Evolutionary conservation across 2,113 vertebrate species (phyloP), one percentile per base, ranked within the genome.

Genomic region (Ailurus styani): DNA sequence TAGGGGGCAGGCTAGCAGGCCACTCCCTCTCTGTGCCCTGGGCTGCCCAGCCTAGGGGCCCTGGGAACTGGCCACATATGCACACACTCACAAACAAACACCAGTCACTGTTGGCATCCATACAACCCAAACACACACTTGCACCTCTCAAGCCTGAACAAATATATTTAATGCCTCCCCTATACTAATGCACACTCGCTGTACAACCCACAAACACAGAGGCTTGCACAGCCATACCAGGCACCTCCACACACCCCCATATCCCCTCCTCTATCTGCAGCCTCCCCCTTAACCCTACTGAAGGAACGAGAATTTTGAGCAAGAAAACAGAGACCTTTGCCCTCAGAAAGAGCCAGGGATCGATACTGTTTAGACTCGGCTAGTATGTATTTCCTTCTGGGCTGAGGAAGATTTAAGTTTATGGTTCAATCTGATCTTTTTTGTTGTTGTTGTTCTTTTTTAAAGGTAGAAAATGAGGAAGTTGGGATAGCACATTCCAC

Each of bases 401-500:
- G 78, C 15, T 14, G 84, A 96, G 95, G 68, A 96, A 98, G 97
- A 97, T 96, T 84, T 84, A 92, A 97, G 93, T 95, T 86, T 95
- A 78, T 85, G 90, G 50, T 98, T 97, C 95, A 93, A 97, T 97
- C 81, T 55, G 96, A 85, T 70, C 1, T 78, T 82, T 50, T 45
- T 75, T 73, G 40, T 73, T 27, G 42, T 27, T 20, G 8, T 25
- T 25, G n/a, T n/a, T 60, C 7, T 25, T 23, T 70, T 20, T 62
- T 62, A 64, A 72, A 89, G 66, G 42, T 90, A 97, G 97, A 84
- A 96, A 97, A 95, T 17, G 70, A 91, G 97, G 95, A 96, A 98
- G 97, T 97, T 98, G 97, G 95, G 96, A 98, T 97, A 96, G 93
- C 85, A 73, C 96, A 96, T 88, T 91, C 95, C 86, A 95, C 97